Percentiles rank a stretch among this genome's conserved stretches.
These are phyloP conservation scores for Speoplatyrhinus poulsoni DNA, from an alignment of 2,113 vertebrate species.

Conservation along the genomic window DNA sequence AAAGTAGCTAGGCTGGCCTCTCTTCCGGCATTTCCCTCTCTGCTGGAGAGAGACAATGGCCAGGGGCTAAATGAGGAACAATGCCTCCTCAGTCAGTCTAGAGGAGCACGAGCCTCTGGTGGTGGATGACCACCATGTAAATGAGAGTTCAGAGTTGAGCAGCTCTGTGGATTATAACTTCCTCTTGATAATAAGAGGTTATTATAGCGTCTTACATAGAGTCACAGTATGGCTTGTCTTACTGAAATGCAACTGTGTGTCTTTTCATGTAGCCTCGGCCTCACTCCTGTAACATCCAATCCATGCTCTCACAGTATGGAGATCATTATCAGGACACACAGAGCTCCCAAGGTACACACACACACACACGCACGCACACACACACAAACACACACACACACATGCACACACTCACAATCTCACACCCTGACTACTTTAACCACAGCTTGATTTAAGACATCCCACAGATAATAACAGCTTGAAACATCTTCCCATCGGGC, in stretches of 20 bases:
- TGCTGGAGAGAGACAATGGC: conserved; percentile 64
- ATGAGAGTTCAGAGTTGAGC: neutral
- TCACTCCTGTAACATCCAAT: conserved; percentile 89
- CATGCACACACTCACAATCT: neutral
- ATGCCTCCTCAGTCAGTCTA: conserved; percentile 52
- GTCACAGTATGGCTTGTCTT: neutral
- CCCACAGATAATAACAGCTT: conserved; percentile 33
- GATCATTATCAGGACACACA: conserved; percentile 93
- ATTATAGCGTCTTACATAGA: no score
- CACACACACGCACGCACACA: conserved; percentile 15
- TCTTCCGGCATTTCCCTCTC: conserved; percentile 61
- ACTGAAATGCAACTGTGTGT: conserved; percentile 39
- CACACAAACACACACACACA: conserved; percentile 3
- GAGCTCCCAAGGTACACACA: conserved; percentile 85
- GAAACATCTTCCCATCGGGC: conserved; percentile 48
- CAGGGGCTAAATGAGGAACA: conserved; percentile 65
- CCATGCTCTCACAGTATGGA: conserved; percentile 87
- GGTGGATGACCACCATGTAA: neutral
- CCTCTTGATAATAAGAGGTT: no score
- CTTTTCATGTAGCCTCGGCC: conserved; percentile 83
- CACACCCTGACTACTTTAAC: conserved; percentile 23
- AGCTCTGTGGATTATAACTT: no score
- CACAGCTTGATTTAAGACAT: conserved; percentile 27
- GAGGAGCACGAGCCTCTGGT: neutral
- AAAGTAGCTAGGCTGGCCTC: conserved; percentile 57